Base-by-base conservation (phyloP, 2,888 invertebrate genomes). In the Allygus modestus region DNA sequence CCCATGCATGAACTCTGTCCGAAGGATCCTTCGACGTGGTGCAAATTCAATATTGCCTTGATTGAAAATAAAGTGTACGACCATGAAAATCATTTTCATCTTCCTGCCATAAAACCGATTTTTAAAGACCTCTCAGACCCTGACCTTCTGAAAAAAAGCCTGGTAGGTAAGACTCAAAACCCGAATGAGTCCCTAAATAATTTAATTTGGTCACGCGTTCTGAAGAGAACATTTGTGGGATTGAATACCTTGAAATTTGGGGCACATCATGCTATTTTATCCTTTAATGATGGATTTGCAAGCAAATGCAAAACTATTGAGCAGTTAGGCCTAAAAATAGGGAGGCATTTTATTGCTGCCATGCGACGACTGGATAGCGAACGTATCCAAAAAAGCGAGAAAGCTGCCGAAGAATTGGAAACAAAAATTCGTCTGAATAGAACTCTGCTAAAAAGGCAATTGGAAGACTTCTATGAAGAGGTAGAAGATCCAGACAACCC, bases 1-100 rank as follows among this genome's bases (percentile, higher is more conserved):
- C 69, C 69, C 5, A 88, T 41, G 86, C 88, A 88, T 79, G 69
- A 87, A 9, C 46, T 85, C 46, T 88, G 88, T 86, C 85, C 85
- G 11, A 82, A 65, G 28, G 79, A 81, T 54, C 85, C 88, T 31
- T 86, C 85, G 43, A 83, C 82, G 46, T 88, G 88, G 88, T 88
- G 88, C 43, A 87, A 86, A 37, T 88, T 85, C 83, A 75, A 84
- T 1, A 71, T 84, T 28, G 86, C 86, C 73, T 20, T 54, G 37
- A 33, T 54, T 31, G 37, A n/a, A 17, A 58, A 31, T 4, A 20
- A 81, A n/a, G 37, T 9, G 28, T 58, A 61, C 23, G 81, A 81
- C n/a, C 81, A 81, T 20, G 33, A 33, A 17, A 15, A 81, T 11
- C 81, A 81, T 61, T 81, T 81, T n/a, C 61, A 81, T 28, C 23